Base-by-base conservation (phyloP, 2,113 vertebrate genomes). In the Ramphastos sulfuratus region DNA sequence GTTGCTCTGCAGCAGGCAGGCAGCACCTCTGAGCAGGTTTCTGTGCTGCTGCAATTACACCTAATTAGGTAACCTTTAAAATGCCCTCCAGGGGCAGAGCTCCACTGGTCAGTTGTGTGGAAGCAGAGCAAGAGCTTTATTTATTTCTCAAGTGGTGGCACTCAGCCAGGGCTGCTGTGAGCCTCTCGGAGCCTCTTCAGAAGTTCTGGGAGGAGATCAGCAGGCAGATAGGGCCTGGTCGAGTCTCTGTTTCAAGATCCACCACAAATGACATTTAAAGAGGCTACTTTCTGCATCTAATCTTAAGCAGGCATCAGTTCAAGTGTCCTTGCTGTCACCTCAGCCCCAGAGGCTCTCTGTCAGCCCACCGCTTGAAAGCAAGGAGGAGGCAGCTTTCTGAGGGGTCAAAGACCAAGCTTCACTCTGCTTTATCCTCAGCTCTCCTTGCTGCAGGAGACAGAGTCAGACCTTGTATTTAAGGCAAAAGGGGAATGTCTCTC, bases 31-130 rank as follows among this genome's bases (percentile, higher is more conserved):
- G 77, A 93, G 91, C 76, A 63, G 35, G 56, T 61, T 91, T 86
- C 79, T 74, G 17, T 69, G 77, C 74, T 77, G 73, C 55, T 39
- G 33, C 92, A 90, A 92, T 95, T 95, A 95, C 70, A 95, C 81
- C 89, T 90, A 81, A 94, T 95, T 94, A 95, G 95, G 77, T 28
- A 88, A 91, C 81, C 82, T 90, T 31, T 90, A 66, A 95, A 96
- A 86, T 5, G 63, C 50, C 78, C 90, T 78, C 88, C 21, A 70
- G 89, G 80, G 82, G 48, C 42, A 89, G 87, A 87, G 77, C 92
- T 84, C 60, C 74, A 33, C 31, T 15, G 82, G 85, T 67, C 87
- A 75, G 11, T 83, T 80, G 85, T 65, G 78, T 92, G 67, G 33
- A 60, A 86, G 92, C 66, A 89, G 33, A 1, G 35, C 61, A 46